phyloP scores from a whole-genome alignment of 2,797 vertebrate species.

The Syngnathus rostellatus region DNA sequence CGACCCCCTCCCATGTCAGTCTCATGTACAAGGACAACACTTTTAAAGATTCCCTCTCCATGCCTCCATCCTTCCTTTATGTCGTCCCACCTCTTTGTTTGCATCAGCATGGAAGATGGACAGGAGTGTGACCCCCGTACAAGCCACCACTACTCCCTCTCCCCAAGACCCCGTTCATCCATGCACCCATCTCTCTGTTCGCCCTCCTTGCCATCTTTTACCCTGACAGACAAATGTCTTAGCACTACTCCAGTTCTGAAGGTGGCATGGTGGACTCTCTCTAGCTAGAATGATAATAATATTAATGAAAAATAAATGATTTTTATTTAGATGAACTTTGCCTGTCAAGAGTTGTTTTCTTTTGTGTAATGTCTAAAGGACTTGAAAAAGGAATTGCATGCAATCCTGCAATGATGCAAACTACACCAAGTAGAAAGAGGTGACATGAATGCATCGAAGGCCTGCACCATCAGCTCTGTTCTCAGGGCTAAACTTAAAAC shows the following conservation, averaged over 20 bases:
- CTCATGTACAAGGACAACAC: constrained; percentile 47
- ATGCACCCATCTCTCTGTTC: constrained; percentile 18
- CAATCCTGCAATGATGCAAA: neutral
- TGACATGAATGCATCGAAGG: neutral
- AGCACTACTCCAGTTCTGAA: constrained; percentile 63
- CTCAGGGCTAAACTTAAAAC: neutral
- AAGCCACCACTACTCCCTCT: constrained; percentile 7
- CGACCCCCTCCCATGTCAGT: constrained; percentile 12
- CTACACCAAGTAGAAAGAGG: neutral
- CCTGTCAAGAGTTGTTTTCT: neutral
- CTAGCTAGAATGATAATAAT: constrained; percentile 62
- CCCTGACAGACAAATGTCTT: constrained; percentile 52
- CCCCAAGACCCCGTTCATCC: constrained; percentile 5
- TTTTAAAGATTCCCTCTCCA: constrained; percentile 33
- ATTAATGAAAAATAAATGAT: constrained; percentile 69
- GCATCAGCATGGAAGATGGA: constrained; percentile 68
- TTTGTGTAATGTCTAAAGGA: neutral
- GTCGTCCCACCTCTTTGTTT: constrained; percentile 36
- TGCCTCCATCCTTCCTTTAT: constrained; percentile 22
- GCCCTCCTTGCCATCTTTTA: constrained; percentile 12
- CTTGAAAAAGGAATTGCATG: neutral
- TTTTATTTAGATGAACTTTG: constrained; percentile 67
- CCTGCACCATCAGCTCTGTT: neutral
- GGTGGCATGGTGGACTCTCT: constrained; percentile 66
- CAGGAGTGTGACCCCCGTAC: constrained; percentile 49